Percentiles rank a stretch among this genome's conserved stretches.
Evolutionary conservation across 2,113 vertebrate species (phyloP).

Genomic region (Cyphomyrus discorhynchus): DNA sequence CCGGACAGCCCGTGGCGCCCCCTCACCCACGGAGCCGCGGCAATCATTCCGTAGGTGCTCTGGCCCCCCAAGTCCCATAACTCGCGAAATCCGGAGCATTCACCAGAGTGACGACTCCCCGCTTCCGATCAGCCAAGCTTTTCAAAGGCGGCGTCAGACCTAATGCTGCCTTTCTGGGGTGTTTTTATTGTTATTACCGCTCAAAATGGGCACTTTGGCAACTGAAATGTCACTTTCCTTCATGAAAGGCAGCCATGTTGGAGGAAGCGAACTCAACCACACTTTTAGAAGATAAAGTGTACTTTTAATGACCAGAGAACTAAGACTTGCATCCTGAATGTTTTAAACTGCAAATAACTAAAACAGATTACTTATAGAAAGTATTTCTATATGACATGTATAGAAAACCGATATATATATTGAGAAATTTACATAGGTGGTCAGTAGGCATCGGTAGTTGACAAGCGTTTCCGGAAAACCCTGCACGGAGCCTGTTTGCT

Average conservation of each 20-base stretch:
- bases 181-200: not conserved
- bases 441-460: not conserved
- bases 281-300: not conserved
- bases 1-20: not conserved
- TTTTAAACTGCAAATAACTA: not conserved
- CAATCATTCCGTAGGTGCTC: not conserved
- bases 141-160: not conserved
- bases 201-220: not conserved
- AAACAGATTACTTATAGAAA: not conserved
- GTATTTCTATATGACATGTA: not conserved
- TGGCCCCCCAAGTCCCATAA: not conserved
- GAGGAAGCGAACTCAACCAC: not conserved
- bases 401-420: not conserved
- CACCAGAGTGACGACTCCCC: not conserved
- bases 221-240: not conserved
- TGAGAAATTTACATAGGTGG: not conserved
- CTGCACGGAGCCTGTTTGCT: not conserved
- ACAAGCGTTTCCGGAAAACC: not conserved
- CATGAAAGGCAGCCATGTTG: not conserved
- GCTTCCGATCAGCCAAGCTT: not conserved
- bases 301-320: not conserved
- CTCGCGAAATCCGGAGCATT: not conserved
- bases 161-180: not conserved
- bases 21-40: not conserved
- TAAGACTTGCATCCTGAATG: not conserved